A percentile compares a stretch with the other conserved stretches of the same genome.
phyloP scores from a whole-genome alignment of 2,113 vertebrate species.

The Chamaea fasciata region DNA sequence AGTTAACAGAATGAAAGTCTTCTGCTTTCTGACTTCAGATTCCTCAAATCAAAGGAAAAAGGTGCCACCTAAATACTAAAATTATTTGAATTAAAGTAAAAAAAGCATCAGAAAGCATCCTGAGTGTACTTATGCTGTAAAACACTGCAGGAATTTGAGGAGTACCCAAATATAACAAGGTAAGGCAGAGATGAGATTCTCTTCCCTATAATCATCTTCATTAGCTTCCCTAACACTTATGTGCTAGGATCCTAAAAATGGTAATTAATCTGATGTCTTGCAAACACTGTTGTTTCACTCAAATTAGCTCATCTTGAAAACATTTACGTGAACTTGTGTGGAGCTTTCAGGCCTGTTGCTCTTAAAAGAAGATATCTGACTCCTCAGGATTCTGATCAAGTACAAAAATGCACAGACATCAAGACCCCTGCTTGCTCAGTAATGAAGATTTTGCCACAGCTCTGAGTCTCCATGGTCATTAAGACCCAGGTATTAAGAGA shows the following conservation, averaged over 20 bases:
- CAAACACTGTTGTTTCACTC: background rate
- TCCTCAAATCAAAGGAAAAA: background rate
- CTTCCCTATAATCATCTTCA: background rate
- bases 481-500: background rate
- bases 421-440: background rate
- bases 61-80: background rate
- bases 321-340: background rate
- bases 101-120: background rate
- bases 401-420: background rate
- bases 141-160: background rate
- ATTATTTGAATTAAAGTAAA: background rate
- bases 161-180: background rate
- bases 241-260: background rate
- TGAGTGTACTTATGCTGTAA: background rate
- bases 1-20: background rate
- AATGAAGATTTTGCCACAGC: background rate
- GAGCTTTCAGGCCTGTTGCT: background rate
- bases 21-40: background rate
- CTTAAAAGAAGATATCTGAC: background rate
- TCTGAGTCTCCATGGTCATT: rapidly evolving
- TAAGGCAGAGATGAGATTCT: background rate
- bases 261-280: background rate
- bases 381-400: background rate
- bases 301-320: background rate
- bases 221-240: background rate